Evolutionary conservation across 1,140 invertebrate genomes (phyloP).

Genomic region (Oppia nitens): DNA sequence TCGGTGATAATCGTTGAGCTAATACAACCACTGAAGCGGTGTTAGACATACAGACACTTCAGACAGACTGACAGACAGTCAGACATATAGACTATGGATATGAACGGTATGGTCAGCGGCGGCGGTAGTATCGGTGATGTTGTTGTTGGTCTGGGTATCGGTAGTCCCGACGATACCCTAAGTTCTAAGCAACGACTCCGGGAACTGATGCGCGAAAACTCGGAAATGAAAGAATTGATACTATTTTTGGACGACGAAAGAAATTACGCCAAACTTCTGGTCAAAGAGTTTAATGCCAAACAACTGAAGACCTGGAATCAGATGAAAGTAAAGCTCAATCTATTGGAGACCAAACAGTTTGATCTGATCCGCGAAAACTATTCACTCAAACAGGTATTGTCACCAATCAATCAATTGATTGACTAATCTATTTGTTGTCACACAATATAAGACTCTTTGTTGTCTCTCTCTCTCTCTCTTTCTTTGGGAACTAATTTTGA

Average conservation of each 20-base stretch:
- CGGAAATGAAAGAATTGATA: conserved; percentile 13
- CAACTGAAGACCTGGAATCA: conserved; percentile 10
- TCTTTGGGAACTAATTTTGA: no score
- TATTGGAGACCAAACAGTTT: conserved; percentile 11
- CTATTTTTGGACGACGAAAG: conserved; percentile 11
- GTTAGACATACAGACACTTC: no score
- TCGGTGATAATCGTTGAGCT: no score
- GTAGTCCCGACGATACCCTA: conserved; percentile 9
- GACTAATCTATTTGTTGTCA: not conserved
- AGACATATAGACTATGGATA: no score
- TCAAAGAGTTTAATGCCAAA: conserved; percentile 8
- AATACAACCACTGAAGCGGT: no score
- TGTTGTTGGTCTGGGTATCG: no score
- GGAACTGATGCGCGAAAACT: conserved; percentile 11
- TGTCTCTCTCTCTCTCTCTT: no score
- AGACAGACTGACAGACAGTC: no score
- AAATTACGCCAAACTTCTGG: conserved; percentile 8
- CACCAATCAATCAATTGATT: not conserved
- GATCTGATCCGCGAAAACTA: conserved; percentile 10
- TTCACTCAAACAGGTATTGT: conserved; percentile 12
- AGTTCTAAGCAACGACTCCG: conserved; percentile 4
- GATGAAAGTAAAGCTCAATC: conserved; percentile 6
- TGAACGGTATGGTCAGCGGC: no score
- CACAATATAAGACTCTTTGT: not conserved
- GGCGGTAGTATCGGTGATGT: no score